Conservation (phyloP, 1,140 invertebrate species). For the Drosophila arawakana region DNA sequence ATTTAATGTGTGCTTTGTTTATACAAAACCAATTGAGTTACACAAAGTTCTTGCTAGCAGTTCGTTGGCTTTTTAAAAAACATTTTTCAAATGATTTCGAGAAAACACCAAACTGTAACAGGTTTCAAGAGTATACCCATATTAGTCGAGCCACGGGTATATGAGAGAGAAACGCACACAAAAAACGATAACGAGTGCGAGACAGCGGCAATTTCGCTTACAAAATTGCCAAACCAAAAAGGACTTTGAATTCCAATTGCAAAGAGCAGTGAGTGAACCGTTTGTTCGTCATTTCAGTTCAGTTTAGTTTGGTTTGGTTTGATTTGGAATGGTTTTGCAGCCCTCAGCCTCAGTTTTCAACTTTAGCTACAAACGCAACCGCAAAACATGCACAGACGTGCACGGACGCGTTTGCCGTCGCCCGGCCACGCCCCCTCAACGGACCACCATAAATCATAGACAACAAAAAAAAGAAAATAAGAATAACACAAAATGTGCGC, state of each 20-base stretch:
- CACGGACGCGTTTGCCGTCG: constrained; percentile 35
- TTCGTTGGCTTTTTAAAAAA: too few species aligned
- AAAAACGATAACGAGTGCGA: constrained; percentile 68
- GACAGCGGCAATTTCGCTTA: constrained; percentile 81
- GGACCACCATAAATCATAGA: constrained; percentile 79
- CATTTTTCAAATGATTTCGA: not conserved
- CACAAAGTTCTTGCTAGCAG: too few species aligned
- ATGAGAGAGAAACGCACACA: constrained; percentile 6
- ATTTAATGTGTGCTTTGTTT: too few species aligned
- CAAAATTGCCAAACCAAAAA: constrained; percentile 82
- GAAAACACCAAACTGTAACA: constrained; percentile 56
- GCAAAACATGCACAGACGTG: constrained; percentile 78
- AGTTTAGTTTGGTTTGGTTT: constrained; percentile 18
- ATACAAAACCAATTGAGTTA: too few species aligned
- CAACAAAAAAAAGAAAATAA: constrained; percentile 49
- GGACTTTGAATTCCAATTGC: constrained; percentile 82
- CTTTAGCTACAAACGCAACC: constrained; percentile 65
- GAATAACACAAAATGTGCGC: constrained; percentile 61
- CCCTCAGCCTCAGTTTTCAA: constrained; percentile 40
- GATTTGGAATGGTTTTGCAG: constrained; percentile 7
- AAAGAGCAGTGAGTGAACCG: constrained; percentile 39
- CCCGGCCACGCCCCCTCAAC: constrained; percentile 67
- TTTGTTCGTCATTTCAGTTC: constrained; percentile 44
- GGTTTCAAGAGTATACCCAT: not conserved
- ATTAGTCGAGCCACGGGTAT: too few species aligned